A percentile compares a stretch with the other conserved stretches of the same genome.
Evolutionary conservation across 2,888 invertebrate genomes (phyloP).

Genomic region (Ochlodes sylvanus): DNA sequence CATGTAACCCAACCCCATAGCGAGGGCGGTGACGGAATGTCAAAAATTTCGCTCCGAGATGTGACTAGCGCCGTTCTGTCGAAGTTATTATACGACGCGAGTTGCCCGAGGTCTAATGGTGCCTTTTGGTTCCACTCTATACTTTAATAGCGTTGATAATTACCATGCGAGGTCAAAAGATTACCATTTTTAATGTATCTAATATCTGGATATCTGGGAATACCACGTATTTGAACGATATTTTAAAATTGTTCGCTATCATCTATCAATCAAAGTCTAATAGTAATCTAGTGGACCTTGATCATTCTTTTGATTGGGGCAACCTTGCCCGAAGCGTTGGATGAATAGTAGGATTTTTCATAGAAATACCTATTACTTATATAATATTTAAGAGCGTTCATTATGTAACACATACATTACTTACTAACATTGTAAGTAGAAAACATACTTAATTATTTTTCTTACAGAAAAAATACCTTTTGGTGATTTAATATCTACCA

Average conservation of each 20-base stretch:
- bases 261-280: slow-evolving; percentile 8
- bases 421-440: too few relatives aligned
- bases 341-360: background rate
- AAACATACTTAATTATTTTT: too few relatives aligned
- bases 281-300: slow-evolving; percentile 3
- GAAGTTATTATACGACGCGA: slow-evolving; percentile 30
- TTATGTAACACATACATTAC: too few relatives aligned
- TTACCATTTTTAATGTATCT: slow-evolving; percentile 21
- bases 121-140: slow-evolving; percentile 23
- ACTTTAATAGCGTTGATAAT: slow-evolving; percentile 32
- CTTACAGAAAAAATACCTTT: too few relatives aligned
- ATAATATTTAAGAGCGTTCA: too few relatives aligned
- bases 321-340: background rate
- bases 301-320: background rate
- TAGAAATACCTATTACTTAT: too few relatives aligned
- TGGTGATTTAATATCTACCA: too few relatives aligned
- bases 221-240: background rate
- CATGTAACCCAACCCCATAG: slow-evolving; percentile 57
- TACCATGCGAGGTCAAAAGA: slow-evolving; percentile 26
- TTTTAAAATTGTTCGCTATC: background rate
- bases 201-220: slow-evolving; percentile 6
- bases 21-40: slow-evolving; percentile 78
- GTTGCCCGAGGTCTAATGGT: slow-evolving; percentile 24
- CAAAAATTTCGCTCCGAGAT: slow-evolving; percentile 73
- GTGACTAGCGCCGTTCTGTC: slow-evolving; percentile 59